Percentiles rank a stretch among this genome's conserved stretches.
phyloP scores from a whole-genome alignment of 2,113 vertebrate genomes.

The Brachyhypopomus occidentalis region DNA sequence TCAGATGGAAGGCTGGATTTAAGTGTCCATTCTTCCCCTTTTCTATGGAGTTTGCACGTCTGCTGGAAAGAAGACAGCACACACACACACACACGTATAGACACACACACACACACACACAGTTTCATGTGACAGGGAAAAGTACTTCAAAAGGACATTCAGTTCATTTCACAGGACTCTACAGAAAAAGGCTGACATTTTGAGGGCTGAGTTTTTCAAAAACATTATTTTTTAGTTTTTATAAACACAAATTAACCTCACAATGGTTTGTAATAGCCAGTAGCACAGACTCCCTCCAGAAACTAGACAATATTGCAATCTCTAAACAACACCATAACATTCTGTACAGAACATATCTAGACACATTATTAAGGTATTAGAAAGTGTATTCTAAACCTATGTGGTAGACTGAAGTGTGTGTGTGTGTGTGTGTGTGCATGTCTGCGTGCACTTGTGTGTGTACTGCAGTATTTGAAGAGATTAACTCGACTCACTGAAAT shows the following conservation, averaged over 20 bases:
- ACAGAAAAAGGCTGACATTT: slow-evolving; percentile 3
- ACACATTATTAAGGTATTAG: neutral
- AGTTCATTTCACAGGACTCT: slow-evolving; percentile 1
- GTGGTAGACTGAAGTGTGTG: neutral
- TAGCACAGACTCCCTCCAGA: neutral
- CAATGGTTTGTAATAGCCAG: neutral
- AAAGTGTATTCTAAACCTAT: neutral
- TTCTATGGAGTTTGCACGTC: slow-evolving; percentile 59
- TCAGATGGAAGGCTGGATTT: slow-evolving; percentile 77
- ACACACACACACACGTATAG: neutral
- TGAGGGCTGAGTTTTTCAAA: neutral
- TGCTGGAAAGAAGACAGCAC: slow-evolving; percentile 41
- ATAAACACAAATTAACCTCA: neutral
- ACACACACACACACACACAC: neutral
- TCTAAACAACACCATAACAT: neutral
- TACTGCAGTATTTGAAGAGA: neutral
- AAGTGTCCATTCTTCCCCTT: slow-evolving; percentile 75
- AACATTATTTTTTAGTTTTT: neutral
- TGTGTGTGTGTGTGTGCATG: neutral
- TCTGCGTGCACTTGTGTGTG: too few relatives aligned
- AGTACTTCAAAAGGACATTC: slow-evolving; percentile 6
- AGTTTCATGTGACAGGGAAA: neutral
- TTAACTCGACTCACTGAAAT: neutral
- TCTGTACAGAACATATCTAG: neutral
- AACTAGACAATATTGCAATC: neutral